Percentiles rank a stretch among this genome's conserved stretches.
These are phyloP conservation scores for Sebastes hubbsi DNA, from an alignment of 2,797 vertebrate species.

Conservation along the genomic window DNA sequence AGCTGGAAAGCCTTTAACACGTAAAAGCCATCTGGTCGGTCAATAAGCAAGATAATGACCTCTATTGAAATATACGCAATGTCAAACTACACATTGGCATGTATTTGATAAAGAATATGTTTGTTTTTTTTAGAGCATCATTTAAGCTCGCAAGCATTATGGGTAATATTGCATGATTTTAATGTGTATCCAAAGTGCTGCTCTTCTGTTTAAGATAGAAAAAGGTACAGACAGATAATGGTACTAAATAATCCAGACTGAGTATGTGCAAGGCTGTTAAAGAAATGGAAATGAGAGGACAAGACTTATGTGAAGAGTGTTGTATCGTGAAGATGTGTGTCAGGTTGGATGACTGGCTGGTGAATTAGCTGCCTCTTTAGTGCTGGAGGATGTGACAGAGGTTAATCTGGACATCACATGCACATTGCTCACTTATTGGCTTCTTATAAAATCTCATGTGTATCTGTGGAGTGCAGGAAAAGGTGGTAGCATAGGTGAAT, in stretches of 20 bases:
- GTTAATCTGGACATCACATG: constrained; percentile 28
- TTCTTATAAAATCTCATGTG: constrained; percentile 5
- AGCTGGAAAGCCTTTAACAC: constrained; percentile 13
- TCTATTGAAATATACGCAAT: constrained; percentile 25
- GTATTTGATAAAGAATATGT: not conserved
- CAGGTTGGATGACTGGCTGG: constrained; percentile 1
- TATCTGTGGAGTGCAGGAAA: not conserved
- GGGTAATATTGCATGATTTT: constrained; percentile 10
- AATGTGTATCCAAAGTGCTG: not conserved
- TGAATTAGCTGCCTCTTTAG: constrained; percentile 12
- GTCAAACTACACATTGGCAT: not conserved
- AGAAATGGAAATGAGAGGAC: constrained; percentile 2
- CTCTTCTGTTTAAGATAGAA: constrained; percentile 12
- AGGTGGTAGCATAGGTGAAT: not conserved
- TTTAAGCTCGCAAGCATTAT: constrained; percentile 16
- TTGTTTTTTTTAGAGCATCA: not conserved
- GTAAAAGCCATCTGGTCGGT: not conserved
- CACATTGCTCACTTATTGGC: constrained; percentile 23
- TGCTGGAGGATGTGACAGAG: constrained; percentile 4
- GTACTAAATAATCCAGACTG: constrained; percentile 10
- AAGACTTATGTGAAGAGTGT: constrained; percentile 1
- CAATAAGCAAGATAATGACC: constrained; percentile 26
- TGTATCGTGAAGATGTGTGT: not conserved
- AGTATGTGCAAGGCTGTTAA: constrained; percentile 2
- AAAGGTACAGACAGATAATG: constrained; percentile 2